Evolutionary conservation across 2,113 vertebrate genomes (phyloP).

Genomic region (Ranitomeya imitator): DNA sequence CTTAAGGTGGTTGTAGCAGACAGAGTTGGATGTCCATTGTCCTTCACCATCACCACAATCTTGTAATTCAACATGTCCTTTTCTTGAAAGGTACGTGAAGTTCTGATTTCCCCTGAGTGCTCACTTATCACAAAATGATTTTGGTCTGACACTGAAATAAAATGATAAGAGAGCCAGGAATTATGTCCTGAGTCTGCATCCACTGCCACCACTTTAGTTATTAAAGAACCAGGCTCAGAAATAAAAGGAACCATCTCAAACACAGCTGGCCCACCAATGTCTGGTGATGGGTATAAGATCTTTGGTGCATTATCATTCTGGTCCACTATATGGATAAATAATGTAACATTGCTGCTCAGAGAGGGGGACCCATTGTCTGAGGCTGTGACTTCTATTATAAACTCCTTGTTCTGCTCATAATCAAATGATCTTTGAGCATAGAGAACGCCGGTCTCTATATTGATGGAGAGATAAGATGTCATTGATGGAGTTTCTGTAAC

Average conservation of each 20-base stretch:
- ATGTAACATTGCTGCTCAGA: constrained; percentile 57
- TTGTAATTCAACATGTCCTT: constrained; percentile 60
- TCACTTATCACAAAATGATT: constrained; percentile 54
- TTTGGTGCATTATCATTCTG: constrained; percentile 67
- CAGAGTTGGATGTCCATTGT: constrained; percentile 60
- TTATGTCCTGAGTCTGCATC: constrained; percentile 65
- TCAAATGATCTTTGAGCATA: constrained; percentile 67
- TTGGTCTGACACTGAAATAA: constrained; percentile 62
- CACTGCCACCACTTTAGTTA: constrained; percentile 71
- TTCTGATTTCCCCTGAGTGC: constrained; percentile 60
- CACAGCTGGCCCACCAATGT: neutral
- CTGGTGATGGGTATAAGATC: constrained; percentile 62
- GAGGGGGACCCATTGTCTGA: constrained; percentile 52
- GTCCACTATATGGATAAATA: constrained; percentile 64
- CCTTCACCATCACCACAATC: constrained; percentile 63
- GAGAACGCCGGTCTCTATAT: constrained; percentile 68
- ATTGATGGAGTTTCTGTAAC: constrained; percentile 50
- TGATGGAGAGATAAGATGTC: constrained; percentile 59
- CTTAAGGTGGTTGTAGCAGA: constrained; percentile 62
- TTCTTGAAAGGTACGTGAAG: constrained; percentile 52
- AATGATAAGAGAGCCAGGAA: constrained; percentile 64
- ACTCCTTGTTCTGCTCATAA: constrained; percentile 64
- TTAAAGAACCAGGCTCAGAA: constrained; percentile 65
- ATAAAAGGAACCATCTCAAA: constrained; percentile 56
- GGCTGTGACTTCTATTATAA: constrained; percentile 38